Evolutionary conservation across 2,888 invertebrate species (phyloP), one percentile per base, ranked within the genome.

Genomic region (Auanema sp.): DNA sequence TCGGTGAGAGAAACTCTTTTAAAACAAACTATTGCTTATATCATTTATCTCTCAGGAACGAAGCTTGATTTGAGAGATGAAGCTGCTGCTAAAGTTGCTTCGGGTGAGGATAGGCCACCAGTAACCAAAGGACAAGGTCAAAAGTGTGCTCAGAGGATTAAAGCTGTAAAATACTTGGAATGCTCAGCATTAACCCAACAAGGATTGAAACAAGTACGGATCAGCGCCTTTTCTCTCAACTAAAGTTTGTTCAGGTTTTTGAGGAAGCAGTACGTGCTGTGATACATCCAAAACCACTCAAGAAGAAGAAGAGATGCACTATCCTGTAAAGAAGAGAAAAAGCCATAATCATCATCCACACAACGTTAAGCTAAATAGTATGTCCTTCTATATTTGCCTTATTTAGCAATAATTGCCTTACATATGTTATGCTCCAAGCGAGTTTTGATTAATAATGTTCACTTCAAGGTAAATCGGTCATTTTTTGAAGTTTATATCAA

Each of bases 51-150:
- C 23, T 21, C 60, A 93, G 93, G 93, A 83, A 98, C 97, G 76
- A 98, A 98, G 89, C 93, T 96, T 86, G 98, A 98, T 88, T 89
- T 98, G 85, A 89, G 97, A 84, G 97, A 98, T 87, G 97, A 98
- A 18, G 49, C 16, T n/a, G 42, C 33, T 49, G 21, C 57, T 1
- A 57, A 56, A 16, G 40, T 21, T 10, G 33, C n/a, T n/a, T 55
- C 40, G 50, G 62, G 62, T 50, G 62, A 62, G 62, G 62, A 61
- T 49, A 47, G 95, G 84, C 91, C 92, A 76, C 94, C 96, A 21
- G 90, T 98, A 66, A 94, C 95, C 87, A 89, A 95, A 79, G 95
- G 96, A 87, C 96, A 97, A 87, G 97, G 96, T 65, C 93, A 95
- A 85, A 96, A 97, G 96, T 86, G 90, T 93, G 84, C 68, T 21